These are phyloP conservation scores for Drosophila repletoides DNA, from an alignment of 1,140 invertebrate genomes.

Conservation along the genomic window DNA sequence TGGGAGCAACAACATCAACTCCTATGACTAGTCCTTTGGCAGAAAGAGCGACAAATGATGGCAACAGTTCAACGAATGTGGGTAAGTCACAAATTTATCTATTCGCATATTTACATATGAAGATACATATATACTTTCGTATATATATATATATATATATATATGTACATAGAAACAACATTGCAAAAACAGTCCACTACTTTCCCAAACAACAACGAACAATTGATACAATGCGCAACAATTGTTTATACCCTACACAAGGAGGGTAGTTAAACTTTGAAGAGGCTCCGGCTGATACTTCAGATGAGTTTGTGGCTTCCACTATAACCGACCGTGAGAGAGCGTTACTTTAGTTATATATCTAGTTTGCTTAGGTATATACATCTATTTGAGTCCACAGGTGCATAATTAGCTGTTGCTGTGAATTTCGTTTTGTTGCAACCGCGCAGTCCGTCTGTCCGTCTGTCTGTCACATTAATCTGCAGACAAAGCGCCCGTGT, in stretches of 20 bases:
- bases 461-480: slow-evolving; percentile 37
- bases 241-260: slow-evolving; percentile 53
- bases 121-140: slow-evolving; percentile 1
- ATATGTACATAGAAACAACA: no score
- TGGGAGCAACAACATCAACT: slow-evolving; percentile 56
- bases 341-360: slow-evolving; percentile 1
- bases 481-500: slow-evolving; percentile 34
- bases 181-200: slow-evolving; percentile 30
- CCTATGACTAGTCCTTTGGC: slow-evolving; percentile 51
- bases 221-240: slow-evolving; percentile 48
- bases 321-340: neutral
- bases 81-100: slow-evolving; percentile 47
- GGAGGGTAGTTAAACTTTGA: neutral
- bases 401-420: slow-evolving; percentile 61
- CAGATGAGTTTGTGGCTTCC: neutral
- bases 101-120: neutral
- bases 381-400: neutral
- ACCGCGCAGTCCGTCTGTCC: neutral
- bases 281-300: neutral
- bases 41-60: slow-evolving; percentile 34
- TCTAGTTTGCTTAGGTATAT: neutral
- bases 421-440: slow-evolving; percentile 41
- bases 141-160: neutral
- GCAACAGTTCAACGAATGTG: slow-evolving; percentile 36
- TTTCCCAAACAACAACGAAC: slow-evolving; percentile 29